Evolutionary conservation across 2,113 vertebrate genomes (phyloP).

Genomic region (Patagioenas fasciata): DNA sequence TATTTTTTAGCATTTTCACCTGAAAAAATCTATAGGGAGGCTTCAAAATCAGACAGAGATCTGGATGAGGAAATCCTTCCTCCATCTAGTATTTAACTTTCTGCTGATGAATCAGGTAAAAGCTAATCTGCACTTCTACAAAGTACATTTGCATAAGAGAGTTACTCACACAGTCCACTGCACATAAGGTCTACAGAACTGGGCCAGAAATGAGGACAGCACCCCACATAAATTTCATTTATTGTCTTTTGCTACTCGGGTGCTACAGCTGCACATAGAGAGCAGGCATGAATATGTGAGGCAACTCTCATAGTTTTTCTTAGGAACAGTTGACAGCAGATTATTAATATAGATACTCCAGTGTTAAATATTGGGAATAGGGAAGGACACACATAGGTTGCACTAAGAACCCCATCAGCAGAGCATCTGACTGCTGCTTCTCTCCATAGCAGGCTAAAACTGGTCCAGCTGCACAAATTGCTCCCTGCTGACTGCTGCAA

Average conservation of each 20-base stretch:
- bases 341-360: background rate
- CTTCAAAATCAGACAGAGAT: background rate
- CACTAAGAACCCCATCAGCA: background rate
- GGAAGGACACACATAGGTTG: background rate
- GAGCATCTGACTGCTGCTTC: background rate
- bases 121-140: background rate
- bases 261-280: background rate
- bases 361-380: background rate
- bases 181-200: background rate
- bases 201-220: background rate
- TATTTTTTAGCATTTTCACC: background rate
- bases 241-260: background rate
- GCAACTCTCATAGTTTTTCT: background rate
- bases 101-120: background rate
- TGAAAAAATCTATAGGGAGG: background rate
- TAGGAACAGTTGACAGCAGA: background rate
- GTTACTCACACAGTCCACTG: background rate
- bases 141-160: background rate
- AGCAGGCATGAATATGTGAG: background rate
- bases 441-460: background rate
- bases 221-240: background rate
- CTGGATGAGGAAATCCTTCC: background rate
- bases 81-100: background rate
- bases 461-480: background rate
- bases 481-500: background rate